Conservation (phyloP, 2,888 invertebrate species). For the Drosophila meridiana region DNA sequence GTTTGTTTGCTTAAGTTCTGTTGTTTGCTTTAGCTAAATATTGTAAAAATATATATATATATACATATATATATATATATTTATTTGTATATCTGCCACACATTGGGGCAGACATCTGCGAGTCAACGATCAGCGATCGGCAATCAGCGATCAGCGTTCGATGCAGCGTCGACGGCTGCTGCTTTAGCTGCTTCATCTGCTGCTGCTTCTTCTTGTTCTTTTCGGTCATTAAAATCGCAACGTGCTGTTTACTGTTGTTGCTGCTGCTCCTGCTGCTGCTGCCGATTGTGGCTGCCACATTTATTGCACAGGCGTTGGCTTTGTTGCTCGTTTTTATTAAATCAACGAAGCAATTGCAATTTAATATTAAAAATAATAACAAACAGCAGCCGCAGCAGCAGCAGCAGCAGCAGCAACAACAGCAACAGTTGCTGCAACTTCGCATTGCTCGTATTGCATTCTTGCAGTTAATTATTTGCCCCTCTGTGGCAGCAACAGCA, state of each 20-base stretch:
- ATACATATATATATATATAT: neutral
- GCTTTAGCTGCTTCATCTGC: constrained; percentile 43
- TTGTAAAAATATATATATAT: constrained; percentile 63
- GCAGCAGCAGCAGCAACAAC: constrained; percentile 43
- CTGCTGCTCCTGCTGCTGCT: constrained; percentile 24
- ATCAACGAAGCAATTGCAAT: constrained; percentile 81
- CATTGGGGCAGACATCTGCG: constrained; percentile 63
- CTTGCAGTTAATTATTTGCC: constrained; percentile 79
- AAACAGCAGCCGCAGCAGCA: constrained; percentile 64
- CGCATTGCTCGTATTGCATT: constrained; percentile 77
- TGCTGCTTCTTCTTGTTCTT: constrained; percentile 51
- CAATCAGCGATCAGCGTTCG: constrained; percentile 52
- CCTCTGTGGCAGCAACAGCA: constrained; percentile 28
- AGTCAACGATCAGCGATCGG: constrained; percentile 69
- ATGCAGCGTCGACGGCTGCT: neutral
- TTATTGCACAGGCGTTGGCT: constrained; percentile 70
- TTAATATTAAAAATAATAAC: constrained; percentile 83
- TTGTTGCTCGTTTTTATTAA: constrained; percentile 77
- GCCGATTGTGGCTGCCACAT: constrained; percentile 56
- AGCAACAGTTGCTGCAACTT: constrained; percentile 37
- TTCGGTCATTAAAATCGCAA: constrained; percentile 78
- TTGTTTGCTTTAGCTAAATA: constrained; percentile 78
- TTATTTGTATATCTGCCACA: constrained; percentile 63
- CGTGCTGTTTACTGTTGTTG: constrained; percentile 78
- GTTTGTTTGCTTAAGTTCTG: constrained; percentile 60